Base-by-base conservation (phyloP, 2,888 invertebrate genomes). In the Miltochrista miniata region DNA sequence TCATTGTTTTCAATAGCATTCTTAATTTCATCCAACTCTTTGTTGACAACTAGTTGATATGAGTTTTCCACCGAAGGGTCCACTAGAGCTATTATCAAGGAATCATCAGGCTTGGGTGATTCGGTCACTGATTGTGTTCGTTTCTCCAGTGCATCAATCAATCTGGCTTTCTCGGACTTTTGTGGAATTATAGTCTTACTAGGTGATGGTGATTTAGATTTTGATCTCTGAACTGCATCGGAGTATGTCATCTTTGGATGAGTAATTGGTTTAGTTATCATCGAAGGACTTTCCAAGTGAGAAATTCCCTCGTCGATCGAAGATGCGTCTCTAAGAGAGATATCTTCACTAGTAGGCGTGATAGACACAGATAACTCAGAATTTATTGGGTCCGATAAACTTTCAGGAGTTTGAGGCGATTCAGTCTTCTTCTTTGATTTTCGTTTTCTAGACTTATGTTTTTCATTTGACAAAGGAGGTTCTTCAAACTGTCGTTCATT, bases 1-100 rank as follows among this genome's bases (percentile, higher is more conserved):
- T 96, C 93, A 35, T 93, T 91, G 55, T 79, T 85, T 43, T 93
- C 86, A 10, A 95, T 87, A 1, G 95, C 95, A 49, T 89, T 85
- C 66, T 92, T 92, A 7, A 95, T 74, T 48, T 92, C 88, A 41
- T 90, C 81, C 49, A 96, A 73, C 74, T 94, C 93, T 45, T 94
- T 92, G 51, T 93, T 92, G 2, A 96, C 90, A 18, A 95, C 92
- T 7, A 87, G 68, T 40, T 85, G 80, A 52, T 90, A 91, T 1
- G 91, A 90, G 59, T 85, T 83, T 66, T 90, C 86, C 14, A 91
- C 83, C 0, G 85, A 81, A 11, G 90, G 89, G 61, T 88, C 90
- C 44, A 85, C 74, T 37, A 88, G 67, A 14, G 80, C 82, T 33
- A 90, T 75, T 35, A 80, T 73, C 81, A 90, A 80, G 7, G 79